A percentile compares a stretch with the other conserved stretches of the same genome.
phyloP scores from a whole-genome alignment of 2,888 invertebrate species.

The Aphidoletes aphidimyza region DNA sequence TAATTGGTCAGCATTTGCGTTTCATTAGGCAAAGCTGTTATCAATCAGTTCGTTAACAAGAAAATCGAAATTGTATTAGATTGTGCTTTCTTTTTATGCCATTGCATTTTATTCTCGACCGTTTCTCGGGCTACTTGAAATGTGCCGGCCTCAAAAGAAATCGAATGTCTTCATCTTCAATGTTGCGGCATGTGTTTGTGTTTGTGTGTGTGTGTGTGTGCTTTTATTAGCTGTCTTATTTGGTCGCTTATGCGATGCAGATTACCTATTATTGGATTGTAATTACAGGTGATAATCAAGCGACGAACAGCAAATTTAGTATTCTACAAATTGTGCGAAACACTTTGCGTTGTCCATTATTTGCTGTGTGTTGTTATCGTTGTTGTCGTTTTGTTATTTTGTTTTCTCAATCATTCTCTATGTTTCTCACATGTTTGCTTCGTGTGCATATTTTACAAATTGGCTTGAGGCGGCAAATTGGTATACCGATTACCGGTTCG shows the following conservation, averaged over 20 bases:
- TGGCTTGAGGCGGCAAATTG: too few species aligned
- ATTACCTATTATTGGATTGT: background rate
- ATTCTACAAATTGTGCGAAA: background rate
- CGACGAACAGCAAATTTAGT: background rate
- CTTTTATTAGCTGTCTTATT: background rate
- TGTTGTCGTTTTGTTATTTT: too few species aligned
- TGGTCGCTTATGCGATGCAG: conserved; percentile 5
- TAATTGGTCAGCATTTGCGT: background rate
- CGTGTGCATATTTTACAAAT: too few species aligned
- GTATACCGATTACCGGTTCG: too few species aligned
- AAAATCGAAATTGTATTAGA: conserved; percentile 35
- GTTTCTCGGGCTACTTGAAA: background rate
- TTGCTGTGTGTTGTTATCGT: background rate
- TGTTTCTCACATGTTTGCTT: too few species aligned
- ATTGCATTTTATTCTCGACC: too few species aligned
- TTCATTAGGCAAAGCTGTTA: background rate
- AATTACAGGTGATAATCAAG: conserved; percentile 12
- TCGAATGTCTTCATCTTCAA: conserved; percentile 38
- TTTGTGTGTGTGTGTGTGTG: background rate
- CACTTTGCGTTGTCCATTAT: background rate
- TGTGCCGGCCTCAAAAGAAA: conserved; percentile 13
- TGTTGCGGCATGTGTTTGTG: background rate
- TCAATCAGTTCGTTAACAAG: conserved; percentile 31
- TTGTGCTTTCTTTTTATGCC: conserved; percentile 36
- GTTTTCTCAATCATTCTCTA: too few species aligned